Base-by-base conservation (phyloP, 1,140 invertebrate genomes). In the Drosophila gunungcola region DNA sequence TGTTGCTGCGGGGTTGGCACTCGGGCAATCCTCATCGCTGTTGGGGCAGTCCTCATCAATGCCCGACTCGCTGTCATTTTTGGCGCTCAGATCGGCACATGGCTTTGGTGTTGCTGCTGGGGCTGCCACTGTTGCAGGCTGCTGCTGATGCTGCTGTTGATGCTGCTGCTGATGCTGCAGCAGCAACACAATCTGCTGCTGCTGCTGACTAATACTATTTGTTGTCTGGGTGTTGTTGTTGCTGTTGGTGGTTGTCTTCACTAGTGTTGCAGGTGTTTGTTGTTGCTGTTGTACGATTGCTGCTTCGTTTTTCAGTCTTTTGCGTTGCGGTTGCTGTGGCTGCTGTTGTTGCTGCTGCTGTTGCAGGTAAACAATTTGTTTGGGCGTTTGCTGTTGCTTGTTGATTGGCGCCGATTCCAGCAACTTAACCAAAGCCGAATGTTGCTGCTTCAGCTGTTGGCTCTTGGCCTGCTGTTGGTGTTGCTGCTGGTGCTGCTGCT, bases 291-390 rank as follows among this genome's bases (percentile, higher is more conserved):
- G 84, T 73, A 78, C 68, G 67, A 64, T 75, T 69, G 60, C 54
- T 78, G 80, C 75, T 62, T 88, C 85, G 60, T 89, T 91, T 89
- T 90, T 91, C 86, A 91, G 90, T 91, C 90, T 91, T 90, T 89
- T 90, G 65, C 80, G 90, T 91, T 91, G 83, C 82, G 74, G 80
- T 79, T 74, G 83, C 45, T 75, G 68, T 10, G 80, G 85, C 52
- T 80, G 75, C 36, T 75, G 78, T 21, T 83, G 85, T 38, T 81
- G 75, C 32, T 75, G 61, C n/a, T 81, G 79, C 38, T 79, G 62
- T 43, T 77, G 76, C 74, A 90, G 72, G 61, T 90, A 90, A 82
- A 90, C 82, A 69, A 90, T 90, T 80, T 90, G 86, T 53, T 73
- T 78, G 49, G 73, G 65, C 56, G 42, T 81, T n/a, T 80, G 80